phyloP scores from a whole-genome alignment of 2,113 vertebrate genomes.

The Odocoileus hemionus region DNA sequence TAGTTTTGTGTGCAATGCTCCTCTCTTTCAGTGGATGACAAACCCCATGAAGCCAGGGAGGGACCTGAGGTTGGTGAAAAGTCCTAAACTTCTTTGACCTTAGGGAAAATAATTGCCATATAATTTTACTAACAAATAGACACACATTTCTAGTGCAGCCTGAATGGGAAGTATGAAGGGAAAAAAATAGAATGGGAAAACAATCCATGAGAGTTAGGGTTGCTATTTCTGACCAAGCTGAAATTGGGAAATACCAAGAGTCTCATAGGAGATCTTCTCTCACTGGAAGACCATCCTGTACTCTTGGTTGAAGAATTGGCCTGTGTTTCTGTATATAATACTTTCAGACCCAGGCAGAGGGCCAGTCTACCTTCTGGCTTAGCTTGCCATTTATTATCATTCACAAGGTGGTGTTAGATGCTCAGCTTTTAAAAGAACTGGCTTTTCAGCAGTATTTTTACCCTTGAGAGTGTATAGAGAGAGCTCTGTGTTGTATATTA shows the following conservation, averaged over 20 bases:
- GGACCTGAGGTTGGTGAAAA: background rate
- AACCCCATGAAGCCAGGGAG: background rate
- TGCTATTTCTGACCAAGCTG: slow-evolving; percentile 26
- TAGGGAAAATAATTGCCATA: background rate
- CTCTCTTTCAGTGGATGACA: background rate
- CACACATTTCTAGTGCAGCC: background rate
- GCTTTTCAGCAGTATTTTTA: slow-evolving; percentile 66
- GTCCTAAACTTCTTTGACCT: background rate
- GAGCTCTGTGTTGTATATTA: slow-evolving; percentile 64
- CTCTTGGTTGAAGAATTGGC: background rate
- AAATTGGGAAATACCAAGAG: slow-evolving; percentile 14
- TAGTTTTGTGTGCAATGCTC: background rate
- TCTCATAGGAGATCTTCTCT: slow-evolving; percentile 31
- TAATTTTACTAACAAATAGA: slow-evolving; percentile 22
- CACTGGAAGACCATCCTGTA: background rate
- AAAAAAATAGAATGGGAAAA: background rate
- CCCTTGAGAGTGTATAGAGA: slow-evolving; percentile 41
- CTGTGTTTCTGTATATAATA: background rate
- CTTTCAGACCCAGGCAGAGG: background rate
- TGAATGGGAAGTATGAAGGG: background rate
- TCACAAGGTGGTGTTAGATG: slow-evolving; percentile 53
- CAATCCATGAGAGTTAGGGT: background rate
- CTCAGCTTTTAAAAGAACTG: slow-evolving; percentile 58
- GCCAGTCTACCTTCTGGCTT: background rate
- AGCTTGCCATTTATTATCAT: slow-evolving; percentile 53